Base-by-base conservation (phyloP, 2,797 vertebrate genomes). In the Parauchenoglanis punctatus region DNA sequence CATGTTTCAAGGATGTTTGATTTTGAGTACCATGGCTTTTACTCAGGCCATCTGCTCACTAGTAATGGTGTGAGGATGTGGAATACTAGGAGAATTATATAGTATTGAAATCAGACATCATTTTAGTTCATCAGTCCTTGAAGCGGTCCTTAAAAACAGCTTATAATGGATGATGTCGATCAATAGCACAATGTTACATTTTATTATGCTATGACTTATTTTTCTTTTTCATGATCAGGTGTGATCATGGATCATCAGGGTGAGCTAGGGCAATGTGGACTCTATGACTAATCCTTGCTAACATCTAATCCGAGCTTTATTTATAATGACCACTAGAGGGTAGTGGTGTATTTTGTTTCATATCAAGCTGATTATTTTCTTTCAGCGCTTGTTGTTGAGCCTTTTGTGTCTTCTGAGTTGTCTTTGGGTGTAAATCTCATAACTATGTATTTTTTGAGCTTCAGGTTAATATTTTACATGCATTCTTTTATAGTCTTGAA, bases 321-420 rank as follows among this genome's bases (percentile, higher is more conserved):
- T 52, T 52, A 28, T n/a, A 63, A 75, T 31, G 44, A 56, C 84
- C 59, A 70, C 77, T 28, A 81, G 77, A 86, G 70, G 85, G 35
- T 7, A 59, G 52, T 54, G 12, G 25, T 86, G 61, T 25, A 25
- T 58, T 86, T 68, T 18, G 18, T 68, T 44, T n/a, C 8, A n/a
- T 6, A 10, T 86, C 61, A 80, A 11, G 4, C 49, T 23, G 46
- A 54, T 13, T 46, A 13, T 11, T 75, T 10, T 46, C 20, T 46
- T 46, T 70, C 28, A 25, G 10, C 4, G 10, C 63, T 28, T 13
- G n/a, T 31, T 28, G 25, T 63, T 65, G 25, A 65, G 5, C 61
- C 8, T 11, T n/a, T 7, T 63, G 25, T 63, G 61, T 63, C 61
- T 63, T 61, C 23, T 61, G 59, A 61, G 20, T 23, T 20, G 25